phyloP scores from a whole-genome alignment of 2,797 vertebrate genomes.

The Orientallactaga sibirica region DNA sequence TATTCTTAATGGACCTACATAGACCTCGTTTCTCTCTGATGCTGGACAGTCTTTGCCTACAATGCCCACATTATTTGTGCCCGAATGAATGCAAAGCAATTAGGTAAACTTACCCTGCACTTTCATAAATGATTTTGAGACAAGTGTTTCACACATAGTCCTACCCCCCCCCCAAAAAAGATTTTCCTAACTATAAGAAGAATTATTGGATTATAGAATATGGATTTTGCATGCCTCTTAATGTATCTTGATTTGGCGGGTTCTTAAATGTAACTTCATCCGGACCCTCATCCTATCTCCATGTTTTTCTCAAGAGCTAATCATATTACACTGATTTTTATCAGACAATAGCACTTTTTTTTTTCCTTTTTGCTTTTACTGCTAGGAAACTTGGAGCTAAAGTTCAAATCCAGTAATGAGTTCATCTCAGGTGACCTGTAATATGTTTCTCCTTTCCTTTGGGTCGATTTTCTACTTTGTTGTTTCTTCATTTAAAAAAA shows the following conservation, averaged over 20 bases:
- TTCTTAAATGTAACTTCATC: slow-evolving; percentile 75
- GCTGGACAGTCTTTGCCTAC: not conserved
- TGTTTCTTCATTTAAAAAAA: not conserved
- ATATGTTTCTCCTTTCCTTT: slow-evolving; percentile 53
- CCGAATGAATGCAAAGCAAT: not conserved
- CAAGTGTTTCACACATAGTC: not conserved
- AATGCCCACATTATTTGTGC: accelerated
- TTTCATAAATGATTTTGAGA: slow-evolving; percentile 37
- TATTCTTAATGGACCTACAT: not conserved
- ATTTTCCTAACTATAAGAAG: slow-evolving; percentile 41
- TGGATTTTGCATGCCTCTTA: slow-evolving; percentile 68
- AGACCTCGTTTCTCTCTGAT: not conserved
- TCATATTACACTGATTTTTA: slow-evolving; percentile 78
- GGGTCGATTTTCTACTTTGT: slow-evolving; percentile 58
- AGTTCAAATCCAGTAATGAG: slow-evolving; percentile 77
- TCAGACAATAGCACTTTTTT: slow-evolving; percentile 74
- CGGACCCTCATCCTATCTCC: slow-evolving; percentile 69
- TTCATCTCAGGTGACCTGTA: slow-evolving; percentile 77
- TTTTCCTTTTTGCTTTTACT: slow-evolving; percentile 75
- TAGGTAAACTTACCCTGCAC: not conserved
- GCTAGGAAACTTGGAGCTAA: slow-evolving; percentile 76
- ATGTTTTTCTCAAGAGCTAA: slow-evolving; percentile 75
- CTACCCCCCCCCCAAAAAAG: not conserved
- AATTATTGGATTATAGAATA: slow-evolving; percentile 71
- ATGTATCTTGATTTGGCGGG: slow-evolving; percentile 47